Evolutionary conservation across 2,888 invertebrate species (phyloP), one percentile per base, ranked within the genome.

Genomic region (Merodon equestris): DNA sequence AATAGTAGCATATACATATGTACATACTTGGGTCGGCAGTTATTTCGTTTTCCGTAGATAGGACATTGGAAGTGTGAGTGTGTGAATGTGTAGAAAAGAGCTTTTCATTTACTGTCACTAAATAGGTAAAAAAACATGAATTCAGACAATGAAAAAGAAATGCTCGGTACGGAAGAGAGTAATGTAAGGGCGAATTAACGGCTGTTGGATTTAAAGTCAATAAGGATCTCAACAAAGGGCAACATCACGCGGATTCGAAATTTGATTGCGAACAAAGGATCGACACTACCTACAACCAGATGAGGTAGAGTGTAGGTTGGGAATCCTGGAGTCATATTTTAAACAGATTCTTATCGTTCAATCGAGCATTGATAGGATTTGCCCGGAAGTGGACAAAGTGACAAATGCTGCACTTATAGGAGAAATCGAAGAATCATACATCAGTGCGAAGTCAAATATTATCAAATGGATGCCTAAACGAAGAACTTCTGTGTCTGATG

Each of bases 291-390:
- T 3, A n/a, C n/a, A n/a, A n/a, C 3, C 19, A 9, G 68, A 66
- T 9, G 81, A 77, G 19, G 51, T 74, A 7, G 58, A 82, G 12
- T 82, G 79, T 14, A 58, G 76, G n/a, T 47, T 82, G n/a, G 61
- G 67, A 1, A 82, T 79, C 27, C 40, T 81, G 14, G 76, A 82
- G 27, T 38, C 71, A 0, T 82, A 82, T n/a, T 81, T 58, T 15
- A 82, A 72, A 54, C 64, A 81, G 63, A 38, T 57, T 34, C 27
- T 75, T 3, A 44, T 27, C 9, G 63, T 79, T 13, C 74, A 82
- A 27, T 45, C 53, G 7, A 50, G 10, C 14, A 70, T 82, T 14
- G 71, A 79, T 12, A 66, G 44, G 45, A 15, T 71, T 1, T 4
- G 19, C 17, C 45, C 18, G 27, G 45, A n/a, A 9, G 27, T 9